Conservation (phyloP, 2,888 invertebrate genomes). For the Mantis religiosa region DNA sequence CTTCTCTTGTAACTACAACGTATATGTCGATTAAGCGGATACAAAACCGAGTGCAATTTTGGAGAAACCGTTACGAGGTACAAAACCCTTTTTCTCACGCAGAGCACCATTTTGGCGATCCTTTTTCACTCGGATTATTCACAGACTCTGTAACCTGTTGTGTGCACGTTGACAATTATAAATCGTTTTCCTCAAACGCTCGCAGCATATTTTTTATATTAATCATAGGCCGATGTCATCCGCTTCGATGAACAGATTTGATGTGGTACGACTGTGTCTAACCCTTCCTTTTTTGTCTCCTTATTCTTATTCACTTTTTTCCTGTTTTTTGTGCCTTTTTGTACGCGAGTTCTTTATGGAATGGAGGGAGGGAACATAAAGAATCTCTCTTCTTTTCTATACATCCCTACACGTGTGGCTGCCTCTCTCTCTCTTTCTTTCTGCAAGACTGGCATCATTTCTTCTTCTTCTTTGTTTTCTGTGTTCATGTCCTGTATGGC, state of each 20-base stretch:
- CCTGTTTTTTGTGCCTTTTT: not conserved
- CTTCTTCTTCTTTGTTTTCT: not conserved
- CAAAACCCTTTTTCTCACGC: not conserved
- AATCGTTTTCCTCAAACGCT: slow-evolving; percentile 21
- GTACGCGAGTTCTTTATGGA: not conserved
- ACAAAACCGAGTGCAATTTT: too few relatives aligned
- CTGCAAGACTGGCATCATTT: not conserved
- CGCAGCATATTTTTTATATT: slow-evolving; percentile 26
- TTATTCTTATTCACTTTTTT: not conserved
- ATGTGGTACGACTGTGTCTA: slow-evolving; percentile 8
- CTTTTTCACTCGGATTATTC: not conserved
- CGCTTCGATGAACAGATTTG: slow-evolving; percentile 24
- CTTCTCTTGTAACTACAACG: too few relatives aligned
- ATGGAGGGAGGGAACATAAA: not conserved
- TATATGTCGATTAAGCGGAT: too few relatives aligned
- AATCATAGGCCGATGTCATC: slow-evolving; percentile 23
- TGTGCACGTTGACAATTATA: slow-evolving; percentile 22
- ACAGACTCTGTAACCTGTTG: not conserved
- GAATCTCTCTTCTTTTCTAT: not conserved
- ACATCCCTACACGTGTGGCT: not conserved
- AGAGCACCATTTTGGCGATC: not conserved
- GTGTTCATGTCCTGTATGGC: too few relatives aligned
- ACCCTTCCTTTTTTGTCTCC: not conserved
- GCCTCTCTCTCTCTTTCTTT: not conserved
- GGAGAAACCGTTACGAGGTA: not conserved